phyloP scores from a whole-genome alignment of 2,888 invertebrate genomes.

The Desoria tigrina region DNA sequence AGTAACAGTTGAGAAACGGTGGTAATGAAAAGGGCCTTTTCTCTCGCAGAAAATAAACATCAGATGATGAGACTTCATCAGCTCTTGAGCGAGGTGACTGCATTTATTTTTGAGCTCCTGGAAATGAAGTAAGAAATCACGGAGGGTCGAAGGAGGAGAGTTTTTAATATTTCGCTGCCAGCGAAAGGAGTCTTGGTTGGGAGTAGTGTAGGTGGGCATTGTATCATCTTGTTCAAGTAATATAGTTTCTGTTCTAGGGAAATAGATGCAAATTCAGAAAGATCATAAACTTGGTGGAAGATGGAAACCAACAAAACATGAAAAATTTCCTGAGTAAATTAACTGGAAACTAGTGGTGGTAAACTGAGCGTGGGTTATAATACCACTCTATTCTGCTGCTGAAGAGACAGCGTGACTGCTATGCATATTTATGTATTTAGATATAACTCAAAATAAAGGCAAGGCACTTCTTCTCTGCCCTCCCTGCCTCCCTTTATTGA shows the following conservation, averaged over 20 bases:
- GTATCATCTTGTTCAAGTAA: too few relatives aligned
- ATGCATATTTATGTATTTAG: conserved; percentile 2
- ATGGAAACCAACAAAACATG: conserved; percentile 6
- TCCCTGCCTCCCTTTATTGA: background rate
- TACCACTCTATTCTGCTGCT: background rate
- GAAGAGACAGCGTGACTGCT: background rate
- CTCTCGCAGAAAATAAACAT: background rate
- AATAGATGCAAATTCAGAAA: background rate
- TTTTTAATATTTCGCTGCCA: too few relatives aligned
- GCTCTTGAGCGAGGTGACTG: too few relatives aligned
- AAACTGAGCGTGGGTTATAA: conserved; percentile 1
- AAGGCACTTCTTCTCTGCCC: background rate
- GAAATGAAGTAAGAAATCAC: too few relatives aligned
- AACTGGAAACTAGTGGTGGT: conserved; percentile 16
- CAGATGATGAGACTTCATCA: background rate
- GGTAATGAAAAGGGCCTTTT: background rate
- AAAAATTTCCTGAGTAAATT: conserved; percentile 21
- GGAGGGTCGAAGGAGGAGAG: too few relatives aligned
- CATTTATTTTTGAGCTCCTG: too few relatives aligned
- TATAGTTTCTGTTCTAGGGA: too few relatives aligned
- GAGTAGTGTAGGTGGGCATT: too few relatives aligned
- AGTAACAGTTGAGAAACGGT: background rate
- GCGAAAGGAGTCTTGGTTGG: too few relatives aligned
- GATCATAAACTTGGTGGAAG: conserved; percentile 7
- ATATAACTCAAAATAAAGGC: too few relatives aligned